Evolutionary conservation across 2,113 vertebrate species (phyloP).

Genomic region (Seriola aureovittata): DNA sequence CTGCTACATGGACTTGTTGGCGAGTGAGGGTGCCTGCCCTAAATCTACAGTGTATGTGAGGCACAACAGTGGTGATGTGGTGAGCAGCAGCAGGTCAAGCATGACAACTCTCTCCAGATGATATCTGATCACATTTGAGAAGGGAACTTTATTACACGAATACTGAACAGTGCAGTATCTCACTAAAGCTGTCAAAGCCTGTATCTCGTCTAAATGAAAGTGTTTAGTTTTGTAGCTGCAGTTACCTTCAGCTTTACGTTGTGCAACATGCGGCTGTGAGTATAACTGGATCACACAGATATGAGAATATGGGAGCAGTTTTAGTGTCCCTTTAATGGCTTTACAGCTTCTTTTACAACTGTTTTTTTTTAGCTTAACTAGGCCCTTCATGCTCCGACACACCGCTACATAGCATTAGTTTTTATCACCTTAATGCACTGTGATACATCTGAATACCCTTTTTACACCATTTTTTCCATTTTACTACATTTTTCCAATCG

Average conservation of each 20-base stretch:
- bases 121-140: background rate
- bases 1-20: background rate
- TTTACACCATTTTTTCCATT: background rate
- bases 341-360: background rate
- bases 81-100: no score
- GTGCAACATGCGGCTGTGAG: background rate
- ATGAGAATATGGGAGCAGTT: background rate
- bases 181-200: background rate
- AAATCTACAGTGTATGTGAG: no score
- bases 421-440: background rate
- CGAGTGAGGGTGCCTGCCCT: background rate
- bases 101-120: background rate
- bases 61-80: background rate
- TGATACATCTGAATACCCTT: constrained; percentile 11
- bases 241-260: background rate
- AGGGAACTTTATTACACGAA: background rate
- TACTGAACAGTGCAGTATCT: background rate
- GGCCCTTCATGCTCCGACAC: background rate
- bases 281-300: background rate
- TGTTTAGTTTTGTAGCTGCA: background rate
- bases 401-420: background rate
- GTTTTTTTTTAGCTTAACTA: background rate
- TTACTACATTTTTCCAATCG: constrained; percentile 2
- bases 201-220: background rate
- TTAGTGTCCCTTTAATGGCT: background rate